These are phyloP conservation scores for Thalassophryne amazonica DNA, from an alignment of 2,797 vertebrate genomes.

Conservation along the genomic window DNA sequence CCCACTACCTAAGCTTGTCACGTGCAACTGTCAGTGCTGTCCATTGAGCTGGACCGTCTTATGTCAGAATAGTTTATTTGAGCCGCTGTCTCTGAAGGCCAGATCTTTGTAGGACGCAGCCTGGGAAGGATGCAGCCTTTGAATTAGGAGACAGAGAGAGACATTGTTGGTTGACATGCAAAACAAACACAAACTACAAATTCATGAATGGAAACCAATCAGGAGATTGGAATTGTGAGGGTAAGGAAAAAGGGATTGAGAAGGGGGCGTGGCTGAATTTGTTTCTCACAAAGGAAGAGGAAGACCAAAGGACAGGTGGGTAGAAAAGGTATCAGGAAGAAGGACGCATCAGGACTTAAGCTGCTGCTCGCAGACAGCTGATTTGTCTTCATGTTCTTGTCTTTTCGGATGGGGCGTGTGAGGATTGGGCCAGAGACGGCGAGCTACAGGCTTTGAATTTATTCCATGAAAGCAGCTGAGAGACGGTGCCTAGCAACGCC, in stretches of 20 bases:
- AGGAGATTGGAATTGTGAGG: not conserved
- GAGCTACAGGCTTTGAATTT: conserved; percentile 49
- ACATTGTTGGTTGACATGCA: no score
- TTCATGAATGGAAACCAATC: conserved; percentile 38
- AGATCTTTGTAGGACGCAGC: no score
- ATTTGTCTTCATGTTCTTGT: conserved; percentile 65
- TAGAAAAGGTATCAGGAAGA: conserved; percentile 5
- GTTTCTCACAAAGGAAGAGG: conserved; percentile 10
- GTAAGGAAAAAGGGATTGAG: not conserved
- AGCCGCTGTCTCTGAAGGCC: no score
- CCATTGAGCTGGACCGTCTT: no score
- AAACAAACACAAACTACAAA: no score
- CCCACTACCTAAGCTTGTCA: no score
- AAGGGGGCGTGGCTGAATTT: not conserved
- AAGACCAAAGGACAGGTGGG: conserved; percentile 4
- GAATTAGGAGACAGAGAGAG: no score
- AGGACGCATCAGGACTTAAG: conserved; percentile 51
- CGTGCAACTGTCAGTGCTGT: no score
- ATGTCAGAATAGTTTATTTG: no score
- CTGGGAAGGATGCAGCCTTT: no score
- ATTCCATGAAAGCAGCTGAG: conserved; percentile 53
- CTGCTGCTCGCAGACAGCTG: conserved; percentile 51
- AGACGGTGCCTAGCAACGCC: conserved; percentile 50
- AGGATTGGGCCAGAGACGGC: conserved; percentile 38
- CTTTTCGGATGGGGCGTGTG: conserved; percentile 48